phyloP scores from a whole-genome alignment of 2,113 vertebrate species.

The Oryzias celebensis region DNA sequence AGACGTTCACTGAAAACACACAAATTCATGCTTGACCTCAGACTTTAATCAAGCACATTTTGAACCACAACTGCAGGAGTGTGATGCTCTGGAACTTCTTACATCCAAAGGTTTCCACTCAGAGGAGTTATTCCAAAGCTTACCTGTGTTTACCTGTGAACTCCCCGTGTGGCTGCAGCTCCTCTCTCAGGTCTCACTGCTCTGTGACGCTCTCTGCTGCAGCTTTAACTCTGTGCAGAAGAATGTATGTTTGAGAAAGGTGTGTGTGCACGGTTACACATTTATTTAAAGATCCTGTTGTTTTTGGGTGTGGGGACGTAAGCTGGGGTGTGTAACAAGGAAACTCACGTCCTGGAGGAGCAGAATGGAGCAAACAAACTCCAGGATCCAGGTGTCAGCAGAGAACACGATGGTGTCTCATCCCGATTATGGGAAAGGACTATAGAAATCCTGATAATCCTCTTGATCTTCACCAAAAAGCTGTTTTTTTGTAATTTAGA shows the following conservation, averaged over 20 bases:
- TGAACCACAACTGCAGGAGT: too few species aligned
- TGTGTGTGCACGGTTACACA: conserved; percentile 78
- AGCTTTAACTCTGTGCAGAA: conserved; percentile 73
- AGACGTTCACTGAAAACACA: neutral
- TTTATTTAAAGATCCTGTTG: conserved; percentile 81
- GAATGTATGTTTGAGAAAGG: conserved; percentile 82
- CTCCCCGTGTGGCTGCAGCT: conserved; percentile 2
- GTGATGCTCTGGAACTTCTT: neutral
- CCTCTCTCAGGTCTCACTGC: conserved; percentile 22
- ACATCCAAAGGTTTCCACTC: neutral
- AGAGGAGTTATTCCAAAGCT: neutral
- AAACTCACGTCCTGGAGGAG: conserved; percentile 65
- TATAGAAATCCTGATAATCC: neutral
- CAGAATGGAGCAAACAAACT: conserved; percentile 61
- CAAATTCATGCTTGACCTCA: too few species aligned
- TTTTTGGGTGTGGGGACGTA: conserved; percentile 73
- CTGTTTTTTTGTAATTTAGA: too few species aligned
- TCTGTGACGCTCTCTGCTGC: conserved; percentile 22
- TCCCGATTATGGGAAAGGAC: conserved; percentile 40
- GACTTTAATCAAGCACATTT: too few species aligned
- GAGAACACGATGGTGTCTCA: conserved; percentile 34
- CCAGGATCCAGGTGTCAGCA: conserved; percentile 53
- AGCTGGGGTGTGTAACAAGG: conserved; percentile 59
- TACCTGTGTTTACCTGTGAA: conserved; percentile 33
- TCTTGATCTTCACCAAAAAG: neutral